Evolutionary conservation across 2,888 invertebrate species (phyloP).

Genomic region (Diabrotica balteata): DNA sequence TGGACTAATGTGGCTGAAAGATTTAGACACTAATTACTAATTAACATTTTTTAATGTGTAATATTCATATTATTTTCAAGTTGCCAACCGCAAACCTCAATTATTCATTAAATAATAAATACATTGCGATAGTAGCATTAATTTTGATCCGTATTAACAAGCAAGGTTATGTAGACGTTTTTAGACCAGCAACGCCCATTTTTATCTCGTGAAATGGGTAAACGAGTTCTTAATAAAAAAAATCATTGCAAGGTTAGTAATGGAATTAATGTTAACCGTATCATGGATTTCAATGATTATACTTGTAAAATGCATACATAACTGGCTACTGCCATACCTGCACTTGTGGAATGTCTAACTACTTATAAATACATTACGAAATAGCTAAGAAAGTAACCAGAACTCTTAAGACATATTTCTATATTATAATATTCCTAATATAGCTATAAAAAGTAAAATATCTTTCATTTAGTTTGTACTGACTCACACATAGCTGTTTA

Average conservation of each 20-base stretch:
- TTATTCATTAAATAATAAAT: too few relatives aligned
- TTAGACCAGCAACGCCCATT: constrained; percentile 2
- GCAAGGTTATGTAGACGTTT: neutral
- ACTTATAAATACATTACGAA: constrained; percentile 2
- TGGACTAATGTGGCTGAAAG: too few relatives aligned
- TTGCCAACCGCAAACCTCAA: too few relatives aligned
- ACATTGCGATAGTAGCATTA: too few relatives aligned
- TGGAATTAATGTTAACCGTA: neutral
- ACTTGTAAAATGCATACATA: constrained; percentile 7
- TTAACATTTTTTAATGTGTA: too few relatives aligned
- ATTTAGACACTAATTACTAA: too few relatives aligned
- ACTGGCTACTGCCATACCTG: constrained; percentile 4
- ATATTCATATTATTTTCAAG: too few relatives aligned
- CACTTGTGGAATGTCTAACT: neutral
- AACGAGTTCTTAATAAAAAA: constrained; percentile 2
- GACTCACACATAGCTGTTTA: too few relatives aligned
- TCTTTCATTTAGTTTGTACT: too few relatives aligned
- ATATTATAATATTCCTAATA: too few relatives aligned
- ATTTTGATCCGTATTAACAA: neutral
- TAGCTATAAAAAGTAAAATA: too few relatives aligned
- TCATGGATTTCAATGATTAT: neutral
- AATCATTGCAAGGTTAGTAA: constrained; percentile 3
- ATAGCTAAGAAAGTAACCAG: neutral
- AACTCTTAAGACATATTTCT: neutral
- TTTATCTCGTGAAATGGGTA: neutral